Evolutionary conservation across 2,888 invertebrate genomes (phyloP), one percentile per base, ranked within the genome.

Genomic region (Pogonocherus hispidulus): DNA sequence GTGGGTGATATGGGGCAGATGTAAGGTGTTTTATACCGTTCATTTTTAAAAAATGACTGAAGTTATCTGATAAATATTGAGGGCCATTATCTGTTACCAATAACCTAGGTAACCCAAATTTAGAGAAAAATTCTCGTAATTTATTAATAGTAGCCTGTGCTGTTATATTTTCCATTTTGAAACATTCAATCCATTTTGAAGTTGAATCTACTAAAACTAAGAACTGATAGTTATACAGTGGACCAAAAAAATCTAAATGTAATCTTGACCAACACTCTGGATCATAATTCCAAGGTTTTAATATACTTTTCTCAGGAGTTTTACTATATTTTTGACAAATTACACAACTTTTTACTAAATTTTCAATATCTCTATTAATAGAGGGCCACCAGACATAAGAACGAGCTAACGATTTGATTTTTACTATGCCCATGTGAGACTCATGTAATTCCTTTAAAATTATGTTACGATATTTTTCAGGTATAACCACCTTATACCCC

Each of bases 381-480:
- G 37, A 59, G 4, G 80, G 79, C 79, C 78, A 81, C 70, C 70
- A 81, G 52, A 77, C 78, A 69, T 75, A 77, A 16, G 73, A 51
- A 68, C 44, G 20, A 16, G 65, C 51, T 16, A 22, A 41, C 14
- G 35, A 14, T 37, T 82, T 81, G 75, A 78, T 78, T 72, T 65
- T 78, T 14, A 41, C 27, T 5, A 72, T 71, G 0, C 72, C 75
- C 57, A 66, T 54, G 66, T 74, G 73, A 9, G 66, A 65, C 18
- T 22, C 55, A 63, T 74, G 74, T 20, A 72, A 52, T 27, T 75
- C 71, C n/a, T 41, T 47, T 37, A 73, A 60, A 54, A 73, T 60
- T 37, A 67, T 52, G 1, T 44, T 9, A 14, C 55, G 22, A 32
- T 71, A 37, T 47, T 59, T 70, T 8, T 27, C 23, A 11, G 74